A percentile compares a stretch with the other conserved stretches of the same genome.
These are phyloP conservation scores for Psittacara wagleri DNA, from an alignment of 2,113 vertebrate species.

Conservation along the genomic window DNA sequence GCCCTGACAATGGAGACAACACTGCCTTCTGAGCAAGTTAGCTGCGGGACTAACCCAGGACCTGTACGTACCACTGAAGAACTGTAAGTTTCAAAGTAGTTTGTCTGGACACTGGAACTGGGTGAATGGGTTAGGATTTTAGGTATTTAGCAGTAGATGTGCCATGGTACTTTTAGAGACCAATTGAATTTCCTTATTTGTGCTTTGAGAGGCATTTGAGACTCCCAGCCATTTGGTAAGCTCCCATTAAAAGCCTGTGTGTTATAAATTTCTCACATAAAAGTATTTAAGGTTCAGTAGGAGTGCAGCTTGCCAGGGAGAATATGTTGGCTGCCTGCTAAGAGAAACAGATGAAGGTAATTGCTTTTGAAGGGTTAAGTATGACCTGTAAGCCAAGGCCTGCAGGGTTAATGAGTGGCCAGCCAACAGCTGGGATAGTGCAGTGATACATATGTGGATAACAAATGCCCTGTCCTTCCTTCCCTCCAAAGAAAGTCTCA, in stretches of 20 bases:
- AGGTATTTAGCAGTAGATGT: background rate
- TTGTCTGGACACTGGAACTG: background rate
- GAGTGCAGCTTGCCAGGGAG: background rate
- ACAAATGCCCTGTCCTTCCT: background rate
- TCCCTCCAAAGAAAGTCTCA: background rate
- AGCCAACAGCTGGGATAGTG: background rate
- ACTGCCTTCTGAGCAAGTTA: background rate
- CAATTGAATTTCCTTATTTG: background rate
- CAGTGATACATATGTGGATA: background rate
- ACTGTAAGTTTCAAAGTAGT: background rate
- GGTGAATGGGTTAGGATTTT: background rate
- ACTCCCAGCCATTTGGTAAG: constrained; percentile 37
- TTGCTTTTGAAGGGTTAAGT: constrained; percentile 1
- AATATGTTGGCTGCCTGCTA: background rate
- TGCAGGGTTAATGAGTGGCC: background rate
- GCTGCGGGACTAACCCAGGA: background rate
- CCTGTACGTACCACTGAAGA: background rate
- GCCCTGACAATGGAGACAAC: background rate
- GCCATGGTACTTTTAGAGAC: background rate
- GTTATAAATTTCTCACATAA: background rate
- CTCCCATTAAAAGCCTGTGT: constrained; percentile 1
- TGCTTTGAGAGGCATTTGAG: constrained; percentile 49
- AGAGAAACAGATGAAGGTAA: background rate
- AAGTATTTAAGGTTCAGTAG: constrained; percentile 1
- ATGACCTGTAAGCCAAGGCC: background rate